Conservation (phyloP, 2,113 vertebrate genomes). For the Mirounga angustirostris region DNA sequence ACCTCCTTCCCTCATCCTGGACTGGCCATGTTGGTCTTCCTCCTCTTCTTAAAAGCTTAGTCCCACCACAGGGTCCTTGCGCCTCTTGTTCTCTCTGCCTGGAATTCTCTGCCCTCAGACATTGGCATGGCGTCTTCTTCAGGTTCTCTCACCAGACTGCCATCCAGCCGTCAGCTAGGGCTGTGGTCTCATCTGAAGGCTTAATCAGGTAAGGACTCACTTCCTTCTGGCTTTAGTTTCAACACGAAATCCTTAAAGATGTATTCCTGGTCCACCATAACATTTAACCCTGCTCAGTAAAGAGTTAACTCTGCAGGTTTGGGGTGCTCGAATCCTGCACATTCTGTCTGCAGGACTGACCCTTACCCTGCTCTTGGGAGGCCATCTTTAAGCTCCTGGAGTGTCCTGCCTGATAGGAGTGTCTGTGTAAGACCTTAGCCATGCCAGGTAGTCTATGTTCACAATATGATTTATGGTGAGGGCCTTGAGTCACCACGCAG, state of each 20-base stretch:
- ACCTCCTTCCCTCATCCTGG: neutral
- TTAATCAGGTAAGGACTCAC: neutral
- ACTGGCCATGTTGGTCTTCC: neutral
- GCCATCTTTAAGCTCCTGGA: neutral
- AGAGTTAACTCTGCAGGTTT: neutral
- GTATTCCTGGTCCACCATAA: neutral
- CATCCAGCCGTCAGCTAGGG: neutral
- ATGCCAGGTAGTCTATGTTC: neutral
- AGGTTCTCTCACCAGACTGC: neutral
- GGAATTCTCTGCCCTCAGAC: neutral
- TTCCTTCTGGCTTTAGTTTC: neutral
- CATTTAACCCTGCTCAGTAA: neutral
- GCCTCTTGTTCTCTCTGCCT: neutral
- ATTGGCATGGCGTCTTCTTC: too few species aligned
- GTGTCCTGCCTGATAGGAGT: neutral
- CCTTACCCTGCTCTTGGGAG: neutral
- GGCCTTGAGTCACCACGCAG: neutral
- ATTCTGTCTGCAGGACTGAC: neutral
- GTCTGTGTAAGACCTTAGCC: neutral
- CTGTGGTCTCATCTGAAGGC: neutral
- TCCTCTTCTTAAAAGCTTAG: neutral
- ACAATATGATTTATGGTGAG: neutral
- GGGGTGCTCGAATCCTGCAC: neutral
- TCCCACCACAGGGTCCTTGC: neutral
- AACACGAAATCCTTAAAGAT: neutral